Conservation (phyloP, 2,113 vertebrate species). For the Corvus cornix region DNA sequence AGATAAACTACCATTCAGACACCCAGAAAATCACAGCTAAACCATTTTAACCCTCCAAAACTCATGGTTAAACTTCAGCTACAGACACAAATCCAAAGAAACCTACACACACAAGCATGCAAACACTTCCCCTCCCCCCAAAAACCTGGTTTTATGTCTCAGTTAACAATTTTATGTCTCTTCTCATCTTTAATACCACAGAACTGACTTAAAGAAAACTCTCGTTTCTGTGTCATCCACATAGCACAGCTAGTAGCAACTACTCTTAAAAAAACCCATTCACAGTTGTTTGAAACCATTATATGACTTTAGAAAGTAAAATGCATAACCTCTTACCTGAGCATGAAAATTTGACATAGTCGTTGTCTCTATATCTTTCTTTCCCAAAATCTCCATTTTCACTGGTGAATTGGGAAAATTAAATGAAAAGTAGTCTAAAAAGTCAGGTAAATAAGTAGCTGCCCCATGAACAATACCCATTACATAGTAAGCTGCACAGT, state of each 20-base stretch:
- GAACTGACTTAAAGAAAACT: background rate
- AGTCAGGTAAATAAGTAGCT: constrained; percentile 93
- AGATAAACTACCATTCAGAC: background rate
- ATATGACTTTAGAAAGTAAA: constrained; percentile 52
- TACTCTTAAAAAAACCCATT: background rate
- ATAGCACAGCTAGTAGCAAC: background rate
- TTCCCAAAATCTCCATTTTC: constrained; percentile 98
- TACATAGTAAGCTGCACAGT: constrained; percentile 90
- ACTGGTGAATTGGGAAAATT: constrained; percentile 97
- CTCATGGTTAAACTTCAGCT: background rate
- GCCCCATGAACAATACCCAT: constrained; percentile 97
- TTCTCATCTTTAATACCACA: background rate
- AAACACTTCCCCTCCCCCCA: background rate
- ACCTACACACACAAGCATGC: background rate
- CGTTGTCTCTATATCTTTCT: constrained; percentile 99
- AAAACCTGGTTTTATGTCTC: background rate
- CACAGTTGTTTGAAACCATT: constrained; percentile 48
- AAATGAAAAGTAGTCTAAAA: constrained; percentile 97
- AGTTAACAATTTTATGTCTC: background rate
- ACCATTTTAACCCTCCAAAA: background rate
- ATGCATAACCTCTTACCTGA: constrained; percentile 87
- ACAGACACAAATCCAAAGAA: background rate
- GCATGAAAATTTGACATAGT: constrained; percentile 97
- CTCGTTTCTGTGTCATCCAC: background rate
- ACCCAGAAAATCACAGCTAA: background rate